Evolutionary conservation across 2,113 vertebrate species (phyloP), one percentile per base, ranked within the genome.

Genomic region (Anolis sagrei): DNA sequence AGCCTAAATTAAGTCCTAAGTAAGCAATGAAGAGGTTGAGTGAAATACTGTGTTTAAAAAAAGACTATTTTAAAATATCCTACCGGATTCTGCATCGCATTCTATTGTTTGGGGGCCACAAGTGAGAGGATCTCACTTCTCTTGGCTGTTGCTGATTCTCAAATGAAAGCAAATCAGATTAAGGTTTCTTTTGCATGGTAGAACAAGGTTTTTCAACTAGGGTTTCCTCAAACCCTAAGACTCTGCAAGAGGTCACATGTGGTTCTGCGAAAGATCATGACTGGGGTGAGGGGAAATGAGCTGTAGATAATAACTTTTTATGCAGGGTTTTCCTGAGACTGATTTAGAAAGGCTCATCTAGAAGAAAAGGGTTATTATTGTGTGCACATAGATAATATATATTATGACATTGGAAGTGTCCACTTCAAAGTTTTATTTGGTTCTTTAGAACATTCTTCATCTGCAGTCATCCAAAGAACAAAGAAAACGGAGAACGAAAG

Each of bases 401-500:
- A 84, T 66, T 13, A 66, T 49, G 21, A 51, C 75, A 76, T 64
- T 51, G 54, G 49, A 83, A 62, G 48, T 10, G 54, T 11, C 27
- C 64, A 11, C 8, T 68, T 27, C 64, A 68, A 68, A 68, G 10
- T 23, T 8, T 5, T 19, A n/a, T 69, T 69, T n/a, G 8, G 25
- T 21, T 16, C 7, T 44, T 85, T 78, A 39, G 68, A 58, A 58
- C 54, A 18, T 61, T 62, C 51, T 13, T 66, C 39, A 51, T 44
- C 36, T 80, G 13, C 36, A 72, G 6, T 49, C 39, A 34, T 27
- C 39, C n/a, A 75, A 66, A 81, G 6, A 81, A 32, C 54, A 81
- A 86, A 3, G 36, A 1, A 78, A 66, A 86, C 69, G 81, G 68
- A 58, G 89, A 81, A 85, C 84, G 78, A 89, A 89, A 90, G 82